phyloP scores from a whole-genome alignment of 2,797 vertebrate species.

The Eutrigla gurnardus region DNA sequence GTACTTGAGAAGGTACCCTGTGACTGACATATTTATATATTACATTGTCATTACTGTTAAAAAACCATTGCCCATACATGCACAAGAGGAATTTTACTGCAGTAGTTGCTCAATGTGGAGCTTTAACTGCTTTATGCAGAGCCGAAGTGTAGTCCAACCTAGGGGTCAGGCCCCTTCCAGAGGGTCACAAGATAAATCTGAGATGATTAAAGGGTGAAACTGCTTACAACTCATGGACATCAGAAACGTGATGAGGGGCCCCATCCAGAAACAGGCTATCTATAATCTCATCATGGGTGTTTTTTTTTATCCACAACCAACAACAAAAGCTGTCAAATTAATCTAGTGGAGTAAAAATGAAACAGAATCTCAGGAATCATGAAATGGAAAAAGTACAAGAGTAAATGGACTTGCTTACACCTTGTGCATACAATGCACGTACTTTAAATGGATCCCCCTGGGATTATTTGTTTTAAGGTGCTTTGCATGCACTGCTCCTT shows the following conservation, averaged over 20 bases:
- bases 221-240: not conserved
- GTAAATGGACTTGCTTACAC: not conserved
- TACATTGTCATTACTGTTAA: not conserved
- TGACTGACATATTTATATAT: not conserved
- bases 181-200: not conserved
- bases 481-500: constrained; percentile 6
- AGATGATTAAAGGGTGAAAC: not conserved
- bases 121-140: not conserved
- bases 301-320: no score
- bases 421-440: not conserved
- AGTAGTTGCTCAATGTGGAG: not conserved
- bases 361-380: no score
- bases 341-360: no score
- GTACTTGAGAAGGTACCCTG: no score
- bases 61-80: not conserved
- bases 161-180: not conserved
- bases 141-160: not conserved
- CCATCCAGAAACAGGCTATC: not conserved
- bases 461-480: constrained; percentile 10
- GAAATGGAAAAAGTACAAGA: not conserved
- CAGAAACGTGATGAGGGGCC: not conserved
- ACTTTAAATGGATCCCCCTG: not conserved
- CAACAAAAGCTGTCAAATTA: no score
- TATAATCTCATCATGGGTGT: no score
- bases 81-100: not conserved